Evolutionary conservation across 2,888 invertebrate species (phyloP).

Genomic region (Dastarcus helophoroides): DNA sequence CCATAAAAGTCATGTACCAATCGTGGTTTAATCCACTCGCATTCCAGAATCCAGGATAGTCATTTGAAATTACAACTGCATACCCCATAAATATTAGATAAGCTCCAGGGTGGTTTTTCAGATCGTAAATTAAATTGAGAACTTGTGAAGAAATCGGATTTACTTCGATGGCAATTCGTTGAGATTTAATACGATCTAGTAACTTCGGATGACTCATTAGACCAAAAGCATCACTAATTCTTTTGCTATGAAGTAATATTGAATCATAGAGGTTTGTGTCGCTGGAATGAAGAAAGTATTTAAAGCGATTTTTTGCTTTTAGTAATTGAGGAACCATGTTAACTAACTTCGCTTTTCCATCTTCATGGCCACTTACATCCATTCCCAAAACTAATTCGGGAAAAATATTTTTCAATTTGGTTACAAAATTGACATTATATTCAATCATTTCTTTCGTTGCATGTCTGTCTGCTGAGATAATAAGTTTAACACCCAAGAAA

Average conservation of each 20-base stretch:
- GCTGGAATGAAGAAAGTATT: constrained; percentile 39
- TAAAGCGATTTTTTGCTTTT: constrained; percentile 13
- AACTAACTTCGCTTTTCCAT: constrained; percentile 51
- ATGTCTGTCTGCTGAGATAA: too few species aligned
- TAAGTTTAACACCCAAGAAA: too few species aligned
- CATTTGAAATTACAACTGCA: constrained; percentile 63
- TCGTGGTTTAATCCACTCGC: constrained; percentile 62
- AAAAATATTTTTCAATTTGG: too few species aligned
- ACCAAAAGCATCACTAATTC: constrained; percentile 70
- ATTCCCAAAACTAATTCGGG: too few species aligned
- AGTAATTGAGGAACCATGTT: constrained; percentile 41
- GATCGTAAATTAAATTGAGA: constrained; percentile 55
- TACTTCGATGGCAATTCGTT: constrained; percentile 59
- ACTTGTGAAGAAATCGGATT: constrained; percentile 68
- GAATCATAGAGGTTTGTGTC: constrained; percentile 75
- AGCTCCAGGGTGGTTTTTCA: constrained; percentile 64
- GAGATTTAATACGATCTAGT: constrained; percentile 43
- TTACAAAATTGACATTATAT: too few species aligned
- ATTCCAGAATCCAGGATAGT: constrained; percentile 67
- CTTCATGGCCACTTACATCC: constrained; percentile 74
- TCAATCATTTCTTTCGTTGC: too few species aligned
- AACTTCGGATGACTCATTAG: constrained; percentile 59
- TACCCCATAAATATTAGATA: constrained; percentile 51
- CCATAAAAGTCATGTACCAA: constrained; percentile 67
- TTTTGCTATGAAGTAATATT: constrained; percentile 55